These are phyloP conservation scores for Eleginops maclovinus DNA, from an alignment of 2,113 vertebrate genomes.

Conservation along the genomic window DNA sequence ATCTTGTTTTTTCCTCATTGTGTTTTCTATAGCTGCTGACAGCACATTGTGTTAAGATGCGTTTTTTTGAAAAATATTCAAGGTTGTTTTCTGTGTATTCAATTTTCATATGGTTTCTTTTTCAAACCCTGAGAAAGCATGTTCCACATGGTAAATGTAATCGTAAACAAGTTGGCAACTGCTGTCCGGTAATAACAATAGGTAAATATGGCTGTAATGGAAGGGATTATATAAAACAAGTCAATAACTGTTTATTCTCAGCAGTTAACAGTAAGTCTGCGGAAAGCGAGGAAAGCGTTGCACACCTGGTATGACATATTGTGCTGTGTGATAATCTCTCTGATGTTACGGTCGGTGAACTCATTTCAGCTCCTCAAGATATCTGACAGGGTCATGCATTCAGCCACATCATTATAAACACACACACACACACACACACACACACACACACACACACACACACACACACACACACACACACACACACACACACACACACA, in stretches of 20 bases:
- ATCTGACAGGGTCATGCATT: constrained; percentile 37
- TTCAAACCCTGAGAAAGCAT: neutral
- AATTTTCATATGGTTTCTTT: neutral
- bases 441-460: constrained; percentile 33
- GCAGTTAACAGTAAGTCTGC: neutral
- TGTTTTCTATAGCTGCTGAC: neutral
- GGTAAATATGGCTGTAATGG: neutral
- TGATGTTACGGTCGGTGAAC: constrained; percentile 37
- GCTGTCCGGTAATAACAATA: neutral
- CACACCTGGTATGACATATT: constrained; percentile 17
- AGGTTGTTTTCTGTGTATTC: neutral
- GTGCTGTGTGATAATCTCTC: constrained; percentile 23
- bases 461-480: constrained; percentile 37
- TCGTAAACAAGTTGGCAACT: constrained; percentile 17
- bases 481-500: constrained; percentile 22
- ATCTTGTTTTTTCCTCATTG: too few relatives aligned
- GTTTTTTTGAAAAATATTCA: too few relatives aligned
- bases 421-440: constrained; percentile 26
- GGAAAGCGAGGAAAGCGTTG: neutral
- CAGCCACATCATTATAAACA: constrained; percentile 42
- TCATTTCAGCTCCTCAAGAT: constrained; percentile 33
- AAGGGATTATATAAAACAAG: neutral
- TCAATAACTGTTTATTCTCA: constrained; percentile 34
- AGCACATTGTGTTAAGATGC: too few relatives aligned
- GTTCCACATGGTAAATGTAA: neutral